A percentile compares a stretch with the other conserved stretches of the same genome.
Conservation (phyloP, 2,113 vertebrate genomes). For the Xiphophorus maculatus region DNA sequence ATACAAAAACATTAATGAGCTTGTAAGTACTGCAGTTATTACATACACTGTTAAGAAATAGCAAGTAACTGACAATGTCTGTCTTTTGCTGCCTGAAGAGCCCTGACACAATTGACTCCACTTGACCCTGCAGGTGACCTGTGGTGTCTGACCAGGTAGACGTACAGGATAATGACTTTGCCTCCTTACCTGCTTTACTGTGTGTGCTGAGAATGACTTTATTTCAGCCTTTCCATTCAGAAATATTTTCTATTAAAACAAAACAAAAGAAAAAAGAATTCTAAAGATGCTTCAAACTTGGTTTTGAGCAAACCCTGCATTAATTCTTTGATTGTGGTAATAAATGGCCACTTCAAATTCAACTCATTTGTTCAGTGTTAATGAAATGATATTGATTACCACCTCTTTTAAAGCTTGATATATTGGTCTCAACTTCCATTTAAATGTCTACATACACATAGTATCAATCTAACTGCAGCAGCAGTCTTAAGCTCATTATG, state of each 20-base stretch:
- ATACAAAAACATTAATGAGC: too few relatives aligned
- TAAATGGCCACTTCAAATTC: neutral
- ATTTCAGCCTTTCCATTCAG: neutral
- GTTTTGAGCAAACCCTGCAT: neutral
- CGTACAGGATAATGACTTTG: neutral
- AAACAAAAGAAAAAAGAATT: too few relatives aligned
- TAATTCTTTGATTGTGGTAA: neutral
- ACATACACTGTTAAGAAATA: neutral
- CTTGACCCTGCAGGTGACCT: too few relatives aligned
- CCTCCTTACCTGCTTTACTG: neutral
- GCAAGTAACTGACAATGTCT: neutral
- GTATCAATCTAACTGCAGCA: conserved; percentile 3
- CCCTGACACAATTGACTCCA: too few relatives aligned
- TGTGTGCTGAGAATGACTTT: neutral
- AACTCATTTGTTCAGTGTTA: neutral
- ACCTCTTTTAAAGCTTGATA: neutral
- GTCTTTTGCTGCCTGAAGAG: too few relatives aligned
- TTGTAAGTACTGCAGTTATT: neutral
- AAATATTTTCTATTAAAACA: neutral
- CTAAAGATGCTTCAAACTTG: too few relatives aligned
- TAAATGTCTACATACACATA: neutral
- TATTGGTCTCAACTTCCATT: neutral
- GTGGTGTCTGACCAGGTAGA: too few relatives aligned
- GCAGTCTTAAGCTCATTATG: conserved; percentile 4
- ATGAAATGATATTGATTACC: neutral